phyloP scores from a whole-genome alignment of 2,113 vertebrate species.

The Grammomys dolichurus region DNA sequence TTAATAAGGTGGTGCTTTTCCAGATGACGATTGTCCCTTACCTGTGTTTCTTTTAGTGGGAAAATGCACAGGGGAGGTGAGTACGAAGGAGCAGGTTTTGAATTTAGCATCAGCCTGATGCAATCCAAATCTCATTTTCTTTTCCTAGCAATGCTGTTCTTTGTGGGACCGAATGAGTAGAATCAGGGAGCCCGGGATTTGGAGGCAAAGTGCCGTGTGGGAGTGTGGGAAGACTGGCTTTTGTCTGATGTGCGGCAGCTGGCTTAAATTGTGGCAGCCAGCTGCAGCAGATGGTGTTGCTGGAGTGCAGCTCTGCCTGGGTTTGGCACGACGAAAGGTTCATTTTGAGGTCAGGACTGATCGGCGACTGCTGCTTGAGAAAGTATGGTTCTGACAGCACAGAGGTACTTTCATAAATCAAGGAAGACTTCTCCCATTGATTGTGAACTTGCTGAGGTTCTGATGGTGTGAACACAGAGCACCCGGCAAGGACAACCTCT shows the following conservation, averaged over 20 bases:
- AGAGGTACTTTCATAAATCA: not conserved
- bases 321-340: constrained; percentile 60
- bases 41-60: constrained; percentile 21
- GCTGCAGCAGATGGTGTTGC: constrained; percentile 65
- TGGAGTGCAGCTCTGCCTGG: not conserved
- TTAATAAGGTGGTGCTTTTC: constrained; percentile 50
- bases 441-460: constrained; percentile 14
- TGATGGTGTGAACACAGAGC: not conserved
- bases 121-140: constrained; percentile 8
- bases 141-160: constrained; percentile 42
- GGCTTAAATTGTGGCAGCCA: constrained; percentile 43
- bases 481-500: not conserved
- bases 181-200: constrained; percentile 30
- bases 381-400: constrained; percentile 6
- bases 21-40: constrained; percentile 5
- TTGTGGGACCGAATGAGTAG: not conserved
- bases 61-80: constrained; percentile 25
- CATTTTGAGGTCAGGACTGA: constrained; percentile 35
- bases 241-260: constrained; percentile 39
- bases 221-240: constrained; percentile 56
- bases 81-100: not conserved
- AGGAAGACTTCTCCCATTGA: not conserved
- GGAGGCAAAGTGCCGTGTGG: constrained; percentile 36
- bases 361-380: not conserved
- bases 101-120: not conserved